These are phyloP conservation scores for Megalurothrips usitatus DNA, from an alignment of 2,888 invertebrate species.

Conservation along the genomic window DNA sequence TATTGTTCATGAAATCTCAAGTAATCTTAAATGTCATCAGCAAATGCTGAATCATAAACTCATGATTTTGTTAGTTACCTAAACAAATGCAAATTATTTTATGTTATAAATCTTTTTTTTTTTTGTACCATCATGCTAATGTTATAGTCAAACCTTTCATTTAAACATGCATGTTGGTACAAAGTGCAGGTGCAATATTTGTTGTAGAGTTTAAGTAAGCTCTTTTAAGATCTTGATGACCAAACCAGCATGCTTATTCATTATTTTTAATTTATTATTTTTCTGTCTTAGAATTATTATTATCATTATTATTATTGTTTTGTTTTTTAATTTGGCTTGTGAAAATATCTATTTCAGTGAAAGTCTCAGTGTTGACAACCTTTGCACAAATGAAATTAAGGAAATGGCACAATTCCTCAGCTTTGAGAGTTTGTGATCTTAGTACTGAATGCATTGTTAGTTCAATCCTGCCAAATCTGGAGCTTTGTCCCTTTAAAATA, in stretches of 20 bases:
- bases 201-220: not conserved
- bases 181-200: conserved; percentile 17
- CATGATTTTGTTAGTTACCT: conserved; percentile 7
- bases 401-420: not conserved
- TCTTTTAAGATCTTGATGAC: not conserved
- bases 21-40: not conserved
- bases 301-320: not conserved
- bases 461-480: not conserved
- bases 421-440: not conserved
- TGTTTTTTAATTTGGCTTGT: not conserved
- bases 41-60: not conserved
- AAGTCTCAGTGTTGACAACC: not conserved
- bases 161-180: not conserved
- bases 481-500: not conserved
- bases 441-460: not conserved
- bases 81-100: not conserved
- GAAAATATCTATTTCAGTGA: not conserved
- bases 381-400: not conserved
- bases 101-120: not conserved
- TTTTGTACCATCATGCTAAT: not conserved
- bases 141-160: not conserved
- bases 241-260: not conserved
- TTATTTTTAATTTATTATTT: not conserved
- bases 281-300: not conserved
- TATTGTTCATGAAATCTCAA: not conserved